These are phyloP conservation scores for Lanius ludovicianus DNA, from an alignment of 2,113 vertebrate genomes.

Conservation along the genomic window DNA sequence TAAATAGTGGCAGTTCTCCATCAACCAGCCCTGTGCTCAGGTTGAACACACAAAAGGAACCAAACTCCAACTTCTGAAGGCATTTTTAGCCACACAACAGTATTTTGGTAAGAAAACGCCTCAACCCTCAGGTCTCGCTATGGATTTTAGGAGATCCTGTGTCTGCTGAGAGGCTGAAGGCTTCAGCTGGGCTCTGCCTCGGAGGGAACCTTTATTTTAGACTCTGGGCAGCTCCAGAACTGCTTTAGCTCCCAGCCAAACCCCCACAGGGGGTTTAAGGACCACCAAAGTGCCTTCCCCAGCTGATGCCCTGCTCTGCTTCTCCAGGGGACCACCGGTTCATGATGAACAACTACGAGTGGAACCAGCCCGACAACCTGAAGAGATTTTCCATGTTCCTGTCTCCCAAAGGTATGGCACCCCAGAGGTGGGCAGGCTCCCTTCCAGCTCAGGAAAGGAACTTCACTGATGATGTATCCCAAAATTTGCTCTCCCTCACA, in stretches of 20 bases:
- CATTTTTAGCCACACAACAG: background rate
- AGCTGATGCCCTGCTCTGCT: background rate
- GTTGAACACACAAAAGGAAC: background rate
- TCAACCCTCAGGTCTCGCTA: background rate
- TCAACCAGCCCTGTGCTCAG: background rate
- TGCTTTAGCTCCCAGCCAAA: background rate
- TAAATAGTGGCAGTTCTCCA: background rate
- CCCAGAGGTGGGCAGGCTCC: background rate
- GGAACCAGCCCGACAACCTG: conserved; percentile 73
- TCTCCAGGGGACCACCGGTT: conserved; percentile 73
- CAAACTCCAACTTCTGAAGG: background rate
- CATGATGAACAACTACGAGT: conserved; percentile 74
- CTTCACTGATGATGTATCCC: background rate
- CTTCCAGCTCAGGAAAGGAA: background rate
- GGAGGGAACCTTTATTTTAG: background rate
- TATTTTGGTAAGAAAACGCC: background rate
- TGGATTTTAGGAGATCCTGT: background rate
- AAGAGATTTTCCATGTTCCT: conserved; percentile 83
- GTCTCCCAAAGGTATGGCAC: conserved; percentile 73
- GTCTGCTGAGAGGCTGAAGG: background rate
- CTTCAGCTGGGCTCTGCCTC: background rate
- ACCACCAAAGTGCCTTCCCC: background rate
- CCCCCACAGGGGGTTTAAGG: background rate
- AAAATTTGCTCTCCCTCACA: background rate
- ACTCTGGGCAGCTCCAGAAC: background rate